These are phyloP conservation scores for Typhlichthys subterraneus DNA, from an alignment of 2,797 vertebrate species.

Conservation along the genomic window DNA sequence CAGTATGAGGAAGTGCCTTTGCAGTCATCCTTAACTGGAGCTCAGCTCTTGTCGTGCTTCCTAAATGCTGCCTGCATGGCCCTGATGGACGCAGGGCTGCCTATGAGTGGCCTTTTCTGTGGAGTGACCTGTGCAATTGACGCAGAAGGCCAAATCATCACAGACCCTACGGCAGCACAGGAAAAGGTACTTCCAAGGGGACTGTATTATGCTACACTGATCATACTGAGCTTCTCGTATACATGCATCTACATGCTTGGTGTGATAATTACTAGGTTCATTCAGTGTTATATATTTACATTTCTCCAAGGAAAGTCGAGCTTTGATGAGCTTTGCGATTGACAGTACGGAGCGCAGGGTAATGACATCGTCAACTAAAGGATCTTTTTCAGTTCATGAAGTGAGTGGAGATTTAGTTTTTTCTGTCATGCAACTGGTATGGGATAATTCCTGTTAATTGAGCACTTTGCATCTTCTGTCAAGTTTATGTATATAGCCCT, in stretches of 20 bases:
- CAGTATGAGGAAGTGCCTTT: background rate
- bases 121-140: conserved; percentile 87
- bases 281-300: background rate
- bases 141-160: conserved; percentile 74
- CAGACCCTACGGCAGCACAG: conserved; percentile 84
- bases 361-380: conserved; percentile 85
- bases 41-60: conserved; percentile 85
- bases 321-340: conserved; percentile 88
- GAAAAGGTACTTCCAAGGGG: conserved; percentile 80
- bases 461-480: too few relatives aligned
- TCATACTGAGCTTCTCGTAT: background rate
- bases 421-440: too few relatives aligned
- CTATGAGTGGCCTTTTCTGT: conserved; percentile 87
- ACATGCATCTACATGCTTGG: background rate
- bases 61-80: conserved; percentile 89
- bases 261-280: background rate
- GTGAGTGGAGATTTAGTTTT: conserved; percentile 59
- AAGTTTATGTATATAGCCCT: too few relatives aligned
- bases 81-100: conserved; percentile 88
- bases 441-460: too few relatives aligned
- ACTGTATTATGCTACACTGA: background rate
- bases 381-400: conserved; percentile 86
- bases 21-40: conserved; percentile 48
- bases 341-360: conserved; percentile 81
- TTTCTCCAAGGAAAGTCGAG: conserved; percentile 81